Evolutionary conservation across 2,797 vertebrate species (phyloP), one percentile per base, ranked within the genome.

Genomic region (Crax fasciolata): DNA sequence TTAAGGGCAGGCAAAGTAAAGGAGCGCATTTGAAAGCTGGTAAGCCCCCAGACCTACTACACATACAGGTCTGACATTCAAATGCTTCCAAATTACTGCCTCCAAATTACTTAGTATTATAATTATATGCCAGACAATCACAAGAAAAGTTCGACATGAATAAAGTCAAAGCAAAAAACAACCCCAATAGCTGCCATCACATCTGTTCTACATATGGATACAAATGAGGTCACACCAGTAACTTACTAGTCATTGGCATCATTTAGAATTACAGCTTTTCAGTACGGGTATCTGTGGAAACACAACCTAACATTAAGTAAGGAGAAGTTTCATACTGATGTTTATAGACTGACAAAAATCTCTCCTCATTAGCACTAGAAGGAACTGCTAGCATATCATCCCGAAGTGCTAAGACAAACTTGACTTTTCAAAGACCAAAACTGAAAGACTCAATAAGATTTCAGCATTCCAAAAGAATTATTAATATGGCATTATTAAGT

Each of bases 211-310:
- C 93, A 89, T 49, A 84, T 70, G 77, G 82, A 59, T 10, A 44
- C 8, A 73, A 66, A 89, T 73, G 52, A 91, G 59, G 27, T 92
- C 94, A 96, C 23, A 38, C 78, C 57, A 62, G 65, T 16, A 55
- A 81, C 35, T 89, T 68, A 59, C n/a, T 24, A 65, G 52, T 13
- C n/a, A 57, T 15, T 52, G 41, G 44, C 71, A 91, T 30, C 1
- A 44, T 27, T 88, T 79, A 38, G 48, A 86, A 35, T 44, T 73
- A 86, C 79, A 93, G 51, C 20, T 76, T 76, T 84, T 81, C 80
- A 91, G 13, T 11, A 35, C 3, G 38, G 38, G 85, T 95, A 91
- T 91, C 94, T 55, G 49, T 86, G 87, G 92, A 82, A 96, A 94
- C 86, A 84, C 79, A 94, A 25, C 32, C 57, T 35, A 94, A 87